These are phyloP conservation scores for Galemys pyrenaicus DNA, from an alignment of 2,113 vertebrate genomes.

Conservation along the genomic window DNA sequence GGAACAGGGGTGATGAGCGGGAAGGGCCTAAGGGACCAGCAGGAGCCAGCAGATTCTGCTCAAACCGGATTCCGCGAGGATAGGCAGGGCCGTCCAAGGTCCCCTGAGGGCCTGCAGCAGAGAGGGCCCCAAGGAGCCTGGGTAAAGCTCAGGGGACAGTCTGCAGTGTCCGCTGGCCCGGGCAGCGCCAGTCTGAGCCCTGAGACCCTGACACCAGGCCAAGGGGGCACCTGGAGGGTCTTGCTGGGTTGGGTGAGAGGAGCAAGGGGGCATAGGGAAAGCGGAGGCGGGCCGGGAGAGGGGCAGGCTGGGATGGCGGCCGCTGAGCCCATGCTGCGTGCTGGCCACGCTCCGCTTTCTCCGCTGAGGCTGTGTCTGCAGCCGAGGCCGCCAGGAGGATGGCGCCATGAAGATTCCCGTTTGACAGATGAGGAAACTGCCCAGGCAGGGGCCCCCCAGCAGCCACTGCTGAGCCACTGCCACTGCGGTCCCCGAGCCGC, in stretches of 20 bases:
- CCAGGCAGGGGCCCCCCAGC: neutral
- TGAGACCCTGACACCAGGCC: neutral
- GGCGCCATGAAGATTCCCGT: too few relatives aligned
- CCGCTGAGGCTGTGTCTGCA: too few relatives aligned
- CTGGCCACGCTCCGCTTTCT: too few relatives aligned
- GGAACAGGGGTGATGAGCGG: neutral
- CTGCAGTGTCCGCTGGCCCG: fast-evolving
- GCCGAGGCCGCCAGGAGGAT: too few relatives aligned
- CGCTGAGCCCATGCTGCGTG: too few relatives aligned
- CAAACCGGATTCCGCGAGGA: neutral
- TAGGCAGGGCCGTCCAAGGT: neutral
- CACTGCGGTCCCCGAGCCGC: too few relatives aligned
- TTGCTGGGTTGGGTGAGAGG: neutral
- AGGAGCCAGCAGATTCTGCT: neutral
- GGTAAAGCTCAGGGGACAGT: too few relatives aligned
- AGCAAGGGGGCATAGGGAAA: neutral
- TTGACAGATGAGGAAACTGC: neutral
- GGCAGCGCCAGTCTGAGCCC: neutral
- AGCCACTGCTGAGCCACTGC: too few relatives aligned
- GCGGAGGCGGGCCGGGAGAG: too few relatives aligned
- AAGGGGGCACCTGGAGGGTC: fast-evolving
- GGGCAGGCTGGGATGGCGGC: too few relatives aligned
- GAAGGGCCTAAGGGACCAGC: too few relatives aligned
- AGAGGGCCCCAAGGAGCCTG: neutral
- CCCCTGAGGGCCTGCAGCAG: neutral